These are phyloP conservation scores for Eustalomyia histrio DNA, from an alignment of 2,888 invertebrate genomes.

Conservation along the genomic window DNA sequence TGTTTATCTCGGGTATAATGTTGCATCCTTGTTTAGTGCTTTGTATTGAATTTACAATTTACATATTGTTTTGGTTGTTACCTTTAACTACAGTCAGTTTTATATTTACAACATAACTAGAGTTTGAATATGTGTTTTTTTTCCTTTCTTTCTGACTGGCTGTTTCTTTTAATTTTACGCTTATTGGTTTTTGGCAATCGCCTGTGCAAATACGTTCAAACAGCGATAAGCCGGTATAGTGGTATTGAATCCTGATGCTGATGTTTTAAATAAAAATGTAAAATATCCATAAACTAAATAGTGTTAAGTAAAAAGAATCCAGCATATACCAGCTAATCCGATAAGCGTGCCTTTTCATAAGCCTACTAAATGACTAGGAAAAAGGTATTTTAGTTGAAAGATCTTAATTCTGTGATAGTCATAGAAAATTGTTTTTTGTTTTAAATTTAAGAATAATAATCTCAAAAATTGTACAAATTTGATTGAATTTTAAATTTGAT, in stretches of 20 bases:
- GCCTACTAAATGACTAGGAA: slow-evolving; percentile 14
- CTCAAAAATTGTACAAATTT: too few species aligned
- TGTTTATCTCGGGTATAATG: slow-evolving; percentile 64
- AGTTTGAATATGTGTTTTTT: neutral
- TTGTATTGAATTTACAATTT: slow-evolving; percentile 25
- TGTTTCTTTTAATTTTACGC: slow-evolving; percentile 78
- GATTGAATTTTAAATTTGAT: too few species aligned
- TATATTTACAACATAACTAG: too few species aligned
- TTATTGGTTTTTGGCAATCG: slow-evolving; percentile 79
- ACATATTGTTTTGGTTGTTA: slow-evolving; percentile 49
- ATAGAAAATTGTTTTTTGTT: neutral
- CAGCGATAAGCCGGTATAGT: slow-evolving; percentile 72
- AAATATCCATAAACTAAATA: slow-evolving; percentile 51
- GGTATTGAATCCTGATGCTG: slow-evolving; percentile 31
- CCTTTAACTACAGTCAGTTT: slow-evolving; percentile 57
- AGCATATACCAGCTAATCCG: slow-evolving; percentile 48
- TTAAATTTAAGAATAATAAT: neutral
- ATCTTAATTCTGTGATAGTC: neutral
- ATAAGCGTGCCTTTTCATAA: slow-evolving; percentile 36
- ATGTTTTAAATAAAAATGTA: slow-evolving; percentile 27
- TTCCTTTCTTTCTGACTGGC: slow-evolving; percentile 16
- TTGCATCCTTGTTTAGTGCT: slow-evolving; percentile 47
- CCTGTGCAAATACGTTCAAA: slow-evolving; percentile 78
- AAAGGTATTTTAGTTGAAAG: slow-evolving; percentile 11
- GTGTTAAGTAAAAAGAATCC: slow-evolving; percentile 48